Evolutionary conservation across 2,888 invertebrate genomes (phyloP).

Genomic region (Uloborus plumipes): DNA sequence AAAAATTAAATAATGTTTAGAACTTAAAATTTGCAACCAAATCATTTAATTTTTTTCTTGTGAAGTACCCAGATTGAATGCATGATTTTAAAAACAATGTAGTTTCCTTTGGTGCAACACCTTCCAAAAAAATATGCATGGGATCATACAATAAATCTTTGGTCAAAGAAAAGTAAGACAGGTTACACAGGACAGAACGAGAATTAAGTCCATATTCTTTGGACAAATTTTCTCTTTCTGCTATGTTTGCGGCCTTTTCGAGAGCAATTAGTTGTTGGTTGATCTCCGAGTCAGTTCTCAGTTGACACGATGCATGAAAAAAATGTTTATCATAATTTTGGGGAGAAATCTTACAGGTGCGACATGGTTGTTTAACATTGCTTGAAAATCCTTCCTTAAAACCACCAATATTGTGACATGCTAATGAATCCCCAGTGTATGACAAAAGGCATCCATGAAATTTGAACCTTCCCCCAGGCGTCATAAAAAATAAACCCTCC

Average conservation of each 20-base stretch:
- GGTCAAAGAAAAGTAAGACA: constrained; percentile 9
- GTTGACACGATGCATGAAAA: background rate
- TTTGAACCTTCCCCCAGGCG: too few species aligned
- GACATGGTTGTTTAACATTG: constrained; percentile 18
- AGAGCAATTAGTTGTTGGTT: background rate
- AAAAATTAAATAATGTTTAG: too few species aligned
- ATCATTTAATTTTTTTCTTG: constrained; percentile 14
- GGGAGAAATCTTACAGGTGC: constrained; percentile 7
- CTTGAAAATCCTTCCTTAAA: constrained; percentile 16
- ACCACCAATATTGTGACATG: constrained; percentile 22
- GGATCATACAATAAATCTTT: constrained; percentile 23
- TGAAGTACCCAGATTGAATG: background rate
- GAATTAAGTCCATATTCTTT: constrained; percentile 21
- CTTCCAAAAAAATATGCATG: constrained; percentile 1
- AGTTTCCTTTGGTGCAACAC: constrained; percentile 7
- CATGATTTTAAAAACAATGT: constrained; percentile 11
- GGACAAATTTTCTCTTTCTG: constrained; percentile 9
- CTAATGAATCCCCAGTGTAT: constrained; percentile 15
- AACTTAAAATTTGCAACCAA: constrained; percentile 15
- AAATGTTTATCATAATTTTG: constrained; percentile 1
- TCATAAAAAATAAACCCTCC: too few species aligned
- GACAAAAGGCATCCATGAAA: constrained; percentile 11
- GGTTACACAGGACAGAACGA: constrained; percentile 2
- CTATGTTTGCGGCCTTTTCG: background rate
- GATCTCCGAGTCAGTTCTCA: constrained; percentile 17